A percentile compares a stretch with the other conserved stretches of the same genome.
These are phyloP conservation scores for Macaria notata DNA, from an alignment of 2,888 invertebrate species.

Conservation along the genomic window DNA sequence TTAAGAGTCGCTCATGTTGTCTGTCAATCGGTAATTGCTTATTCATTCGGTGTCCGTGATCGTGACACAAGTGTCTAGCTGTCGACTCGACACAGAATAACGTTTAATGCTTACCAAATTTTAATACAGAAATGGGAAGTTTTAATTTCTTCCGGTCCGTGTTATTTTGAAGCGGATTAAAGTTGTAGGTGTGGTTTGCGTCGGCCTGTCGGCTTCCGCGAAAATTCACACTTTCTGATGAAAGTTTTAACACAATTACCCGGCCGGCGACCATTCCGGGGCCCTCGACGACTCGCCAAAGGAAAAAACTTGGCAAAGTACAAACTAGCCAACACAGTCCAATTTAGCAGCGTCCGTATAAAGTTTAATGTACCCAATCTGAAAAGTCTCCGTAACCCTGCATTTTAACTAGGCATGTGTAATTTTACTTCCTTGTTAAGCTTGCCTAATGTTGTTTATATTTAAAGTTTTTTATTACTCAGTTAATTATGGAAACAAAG, in stretches of 20 bases:
- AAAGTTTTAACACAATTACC: slow-evolving; percentile 81
- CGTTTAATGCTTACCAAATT: slow-evolving; percentile 25
- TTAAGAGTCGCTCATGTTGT: slow-evolving; percentile 47
- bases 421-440: slow-evolving; percentile 20
- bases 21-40: slow-evolving; percentile 46
- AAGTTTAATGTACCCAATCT: slow-evolving; percentile 79
- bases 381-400: slow-evolving; percentile 65
- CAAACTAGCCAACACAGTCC: slow-evolving; percentile 78
- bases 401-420: slow-evolving; percentile 61
- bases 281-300: slow-evolving; percentile 67
- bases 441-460: slow-evolving; percentile 15
- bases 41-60: slow-evolving; percentile 43
- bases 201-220: slow-evolving; percentile 60
- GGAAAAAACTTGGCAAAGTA: slow-evolving; percentile 79
- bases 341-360: slow-evolving; percentile 76
- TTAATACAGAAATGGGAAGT: slow-evolving; percentile 40
- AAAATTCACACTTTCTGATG: slow-evolving; percentile 78
- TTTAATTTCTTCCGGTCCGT: slow-evolving; percentile 42
- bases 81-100: slow-evolving; percentile 36
- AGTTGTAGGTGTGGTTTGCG: slow-evolving; percentile 64
- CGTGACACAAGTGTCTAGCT: slow-evolving; percentile 40
- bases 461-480: slow-evolving; percentile 8
- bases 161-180: slow-evolving; percentile 70
- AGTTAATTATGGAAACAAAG: slow-evolving; percentile 4
- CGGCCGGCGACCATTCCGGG: slow-evolving; percentile 68